A percentile compares a stretch with the other conserved stretches of the same genome.
Evolutionary conservation across 2,113 vertebrate species (phyloP).

Genomic region (Trachemys scripta): DNA sequence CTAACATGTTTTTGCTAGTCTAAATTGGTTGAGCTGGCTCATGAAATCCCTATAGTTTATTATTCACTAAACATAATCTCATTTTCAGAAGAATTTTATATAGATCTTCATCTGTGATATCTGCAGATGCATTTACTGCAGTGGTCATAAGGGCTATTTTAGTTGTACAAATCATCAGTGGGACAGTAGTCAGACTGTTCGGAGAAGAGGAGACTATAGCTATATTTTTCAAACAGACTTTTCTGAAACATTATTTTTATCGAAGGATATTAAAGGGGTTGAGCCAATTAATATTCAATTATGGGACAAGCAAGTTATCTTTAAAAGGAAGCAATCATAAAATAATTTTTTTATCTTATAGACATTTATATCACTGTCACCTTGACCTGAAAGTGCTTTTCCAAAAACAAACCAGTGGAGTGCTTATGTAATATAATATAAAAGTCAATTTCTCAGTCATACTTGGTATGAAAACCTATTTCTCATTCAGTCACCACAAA

Average conservation of each 20-base stretch:
- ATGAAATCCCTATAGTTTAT: background rate
- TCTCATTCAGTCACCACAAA: background rate
- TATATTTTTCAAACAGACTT: background rate
- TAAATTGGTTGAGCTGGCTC: background rate
- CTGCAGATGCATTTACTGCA: background rate
- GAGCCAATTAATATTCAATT: background rate
- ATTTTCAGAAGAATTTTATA: background rate
- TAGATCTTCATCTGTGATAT: background rate
- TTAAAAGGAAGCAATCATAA: background rate
- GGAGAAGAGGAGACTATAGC: background rate
- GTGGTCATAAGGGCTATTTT: background rate
- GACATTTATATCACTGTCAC: background rate
- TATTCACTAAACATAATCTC: background rate
- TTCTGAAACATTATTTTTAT: background rate
- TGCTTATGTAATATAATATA: background rate
- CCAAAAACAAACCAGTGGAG: background rate
- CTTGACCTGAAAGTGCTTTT: background rate
- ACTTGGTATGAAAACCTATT: background rate
- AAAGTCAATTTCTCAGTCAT: background rate
- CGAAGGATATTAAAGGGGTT: background rate
- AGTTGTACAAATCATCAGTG: background rate
- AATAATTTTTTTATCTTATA: background rate
- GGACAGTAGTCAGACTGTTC: background rate
- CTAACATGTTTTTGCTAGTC: background rate
- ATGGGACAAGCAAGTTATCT: background rate